phyloP scores from a whole-genome alignment of 2,113 vertebrate genomes.

The Pogonocichla stellata region DNA sequence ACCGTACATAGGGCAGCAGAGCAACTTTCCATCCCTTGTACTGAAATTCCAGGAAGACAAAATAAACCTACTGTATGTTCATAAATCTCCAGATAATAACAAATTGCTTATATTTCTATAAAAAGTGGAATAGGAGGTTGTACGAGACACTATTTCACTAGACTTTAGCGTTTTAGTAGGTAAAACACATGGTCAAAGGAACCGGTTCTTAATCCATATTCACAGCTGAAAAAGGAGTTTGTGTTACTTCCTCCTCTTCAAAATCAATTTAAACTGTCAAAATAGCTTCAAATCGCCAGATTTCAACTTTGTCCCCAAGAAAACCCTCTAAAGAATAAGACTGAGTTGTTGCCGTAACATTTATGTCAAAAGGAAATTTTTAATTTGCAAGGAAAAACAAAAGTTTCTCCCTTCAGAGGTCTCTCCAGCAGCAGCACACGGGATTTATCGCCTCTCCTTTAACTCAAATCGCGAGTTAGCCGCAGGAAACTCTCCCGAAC shows the following conservation, averaged over 20 bases:
- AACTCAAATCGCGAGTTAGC: neutral
- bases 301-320: constrained; percentile 19
- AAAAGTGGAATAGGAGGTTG: neutral
- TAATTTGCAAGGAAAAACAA: constrained; percentile 70
- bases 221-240: constrained; percentile 59
- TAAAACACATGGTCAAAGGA: constrained; percentile 68
- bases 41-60: neutral
- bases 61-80: neutral
- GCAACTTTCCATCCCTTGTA: neutral
- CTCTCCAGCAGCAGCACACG: constrained; percentile 36
- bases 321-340: constrained; percentile 50
- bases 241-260: constrained; percentile 69
- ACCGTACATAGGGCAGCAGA: neutral
- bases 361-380: constrained; percentile 42
- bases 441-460: constrained; percentile 62
- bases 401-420: constrained; percentile 64
- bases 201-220: constrained; percentile 68
- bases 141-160: constrained; percentile 6
- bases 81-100: neutral
- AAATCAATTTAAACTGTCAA: constrained; percentile 60
- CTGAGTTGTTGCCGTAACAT: neutral
- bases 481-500: constrained; percentile 51
- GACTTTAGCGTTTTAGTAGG: constrained; percentile 55
- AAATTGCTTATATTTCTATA: neutral
- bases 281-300: neutral